Base-by-base conservation (phyloP, 2,888 invertebrate species). In the Perizoma flavofasciatum region DNA sequence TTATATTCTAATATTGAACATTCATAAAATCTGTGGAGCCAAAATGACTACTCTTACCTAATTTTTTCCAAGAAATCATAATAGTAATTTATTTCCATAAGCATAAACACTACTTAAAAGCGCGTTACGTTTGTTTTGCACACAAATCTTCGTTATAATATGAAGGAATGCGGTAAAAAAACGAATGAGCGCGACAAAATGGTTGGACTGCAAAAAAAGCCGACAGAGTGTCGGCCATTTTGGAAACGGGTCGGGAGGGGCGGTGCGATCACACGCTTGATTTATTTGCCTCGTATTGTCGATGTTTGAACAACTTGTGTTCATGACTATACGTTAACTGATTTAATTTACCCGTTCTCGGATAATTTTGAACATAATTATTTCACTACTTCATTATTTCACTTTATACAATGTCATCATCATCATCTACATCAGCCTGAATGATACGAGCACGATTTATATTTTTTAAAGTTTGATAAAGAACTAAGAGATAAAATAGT, bases 221-320 rank as follows among this genome's bases (percentile, higher is more conserved):
- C 69, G 70, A 59, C 64, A 50, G 63, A 69, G 59, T 60, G 83
- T 79, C 89, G 84, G 90, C 90, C 90, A 90, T 90, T 75, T 90
- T 91, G 88, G 69, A 74, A 75, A 64, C 77, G 82, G 79, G 81
- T 77, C 78, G 86, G 84, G 82, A 81, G 82, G 80, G 73, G 76
- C 72, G 74, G 75, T 77, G 79, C 73, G 79, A 78, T 74, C 77
- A 70, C 72, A 65, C 70, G 73, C 68, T 77, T 88, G 87, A 89
- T 89, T 88, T 88, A 88, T 87, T 82, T 74, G 72, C 62, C 71
- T 74, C 74, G 81, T 73, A 78, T 72, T 71, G 73, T 70, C 73
- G 74, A 77, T 69, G 64, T 69, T 76, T 70, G 74, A 69, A 74
- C 70, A 67, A 74, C 74, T 78, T 82, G 77, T 82, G 77, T 74